Base-by-base conservation (phyloP, 1,140 invertebrate species). In the Pogonomyrmex californicus region DNA sequence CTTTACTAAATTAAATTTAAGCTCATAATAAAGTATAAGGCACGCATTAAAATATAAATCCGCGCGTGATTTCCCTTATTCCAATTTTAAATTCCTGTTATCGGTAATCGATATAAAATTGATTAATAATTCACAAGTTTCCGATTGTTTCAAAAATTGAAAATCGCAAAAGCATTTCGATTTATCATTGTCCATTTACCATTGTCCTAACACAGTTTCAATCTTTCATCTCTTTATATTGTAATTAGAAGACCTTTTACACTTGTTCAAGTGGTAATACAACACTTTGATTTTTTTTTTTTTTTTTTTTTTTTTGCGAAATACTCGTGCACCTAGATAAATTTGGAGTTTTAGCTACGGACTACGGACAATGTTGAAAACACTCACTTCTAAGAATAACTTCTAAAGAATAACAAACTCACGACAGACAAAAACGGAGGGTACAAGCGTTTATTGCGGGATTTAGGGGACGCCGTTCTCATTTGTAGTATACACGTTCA, bases 1-100 rank as follows among this genome's bases (percentile, higher is more conserved):
- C 68, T 83, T 83, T 83, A 75, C 54, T 75, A 75, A 75, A 83
- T 83, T 68, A 83, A 83, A 83, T 83, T 83, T 83, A 58, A 73
- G 49, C 79, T 75, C 30, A 23, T 58, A 54, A 73, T 73, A 47
- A 75, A 83, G 56, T 75, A 62, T 75, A n/a, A n/a, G n/a, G 49
- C 33, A 47, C 68, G 68, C 68, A 33, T 49, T 83, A 83, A 83
- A 75, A 30, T 38, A 47, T 49, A 47, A 71, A 41, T 75, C 41
- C 44, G n/a, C 14, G 7, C 36, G 6, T 9, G 56, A 75, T 83
- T 83, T 75, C 1, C 51, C 41, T 41, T 60, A 12, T 71, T 81
- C 38, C 33, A 49, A 41, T 58, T 38, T 30, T 71, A 30, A 38
- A 38, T n/a, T 49, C 12, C 7, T 23, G 14, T 75, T 83, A 82